Evolutionary conservation across 2,113 vertebrate genomes (phyloP).

Genomic region (Myxocyprinus asiaticus): DNA sequence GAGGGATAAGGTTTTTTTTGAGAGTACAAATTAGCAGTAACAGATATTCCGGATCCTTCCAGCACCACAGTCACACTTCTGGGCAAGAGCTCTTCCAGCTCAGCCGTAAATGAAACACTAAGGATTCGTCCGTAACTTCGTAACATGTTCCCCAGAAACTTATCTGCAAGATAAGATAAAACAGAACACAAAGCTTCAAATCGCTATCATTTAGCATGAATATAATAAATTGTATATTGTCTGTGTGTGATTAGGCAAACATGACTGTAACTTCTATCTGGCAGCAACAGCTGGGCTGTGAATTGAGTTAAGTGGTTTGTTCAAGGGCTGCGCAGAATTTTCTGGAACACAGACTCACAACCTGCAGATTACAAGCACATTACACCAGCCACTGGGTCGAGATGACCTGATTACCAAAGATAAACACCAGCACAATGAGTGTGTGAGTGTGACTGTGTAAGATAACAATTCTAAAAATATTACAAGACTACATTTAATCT

Average conservation of each 20-base stretch:
- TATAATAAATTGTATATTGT: neutral
- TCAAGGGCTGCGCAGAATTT: slow-evolving; percentile 23
- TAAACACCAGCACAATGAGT: slow-evolving; percentile 14
- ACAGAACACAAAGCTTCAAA: neutral
- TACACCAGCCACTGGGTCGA: slow-evolving; percentile 18
- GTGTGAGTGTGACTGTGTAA: slow-evolving; percentile 20
- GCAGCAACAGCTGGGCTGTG: slow-evolving; percentile 27
- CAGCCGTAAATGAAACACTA: slow-evolving; percentile 74
- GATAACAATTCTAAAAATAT: slow-evolving; percentile 37
- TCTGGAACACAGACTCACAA: slow-evolving; percentile 38
- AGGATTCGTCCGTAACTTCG: slow-evolving; percentile 86
- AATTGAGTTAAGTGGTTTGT: slow-evolving; percentile 20
- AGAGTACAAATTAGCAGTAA: slow-evolving; percentile 63
- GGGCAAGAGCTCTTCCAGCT: slow-evolving; percentile 59
- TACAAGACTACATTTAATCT: slow-evolving; percentile 1
- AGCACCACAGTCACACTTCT: slow-evolving; percentile 72
- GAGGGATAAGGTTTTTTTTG: slow-evolving; percentile 20
- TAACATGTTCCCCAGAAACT: slow-evolving; percentile 81
- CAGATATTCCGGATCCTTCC: slow-evolving; percentile 75
- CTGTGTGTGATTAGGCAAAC: slow-evolving; percentile 1
- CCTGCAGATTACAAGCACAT: slow-evolving; percentile 35
- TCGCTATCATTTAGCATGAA: neutral
- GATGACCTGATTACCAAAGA: slow-evolving; percentile 34
- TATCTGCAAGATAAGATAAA: slow-evolving; percentile 69
- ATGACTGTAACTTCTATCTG: slow-evolving; percentile 23